phyloP scores from a whole-genome alignment of 2,888 invertebrate species.

The Exephanes ischioxanthus region DNA sequence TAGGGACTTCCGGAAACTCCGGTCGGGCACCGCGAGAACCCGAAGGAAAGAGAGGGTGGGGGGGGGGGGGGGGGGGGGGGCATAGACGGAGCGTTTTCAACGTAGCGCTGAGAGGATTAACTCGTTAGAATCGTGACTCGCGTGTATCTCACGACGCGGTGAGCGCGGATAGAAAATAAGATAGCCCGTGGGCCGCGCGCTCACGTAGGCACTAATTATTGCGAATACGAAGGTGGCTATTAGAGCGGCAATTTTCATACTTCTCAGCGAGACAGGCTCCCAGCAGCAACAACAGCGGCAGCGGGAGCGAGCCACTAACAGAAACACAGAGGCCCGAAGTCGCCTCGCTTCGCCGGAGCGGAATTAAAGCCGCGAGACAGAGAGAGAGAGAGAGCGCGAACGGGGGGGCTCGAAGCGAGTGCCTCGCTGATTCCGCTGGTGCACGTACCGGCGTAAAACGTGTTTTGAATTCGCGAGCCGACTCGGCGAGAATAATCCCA shows the following conservation, averaged over 20 bases:
- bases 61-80: too few relatives aligned
- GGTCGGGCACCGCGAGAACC: too few relatives aligned
- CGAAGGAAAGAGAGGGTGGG: too few relatives aligned
- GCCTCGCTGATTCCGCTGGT: slow-evolving; percentile 57
- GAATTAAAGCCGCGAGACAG: slow-evolving; percentile 51
- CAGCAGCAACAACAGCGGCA: background rate
- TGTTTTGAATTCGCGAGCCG: slow-evolving; percentile 63
- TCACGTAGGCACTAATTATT: slow-evolving; percentile 70
- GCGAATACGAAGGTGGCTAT: slow-evolving; percentile 67
- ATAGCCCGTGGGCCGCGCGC: slow-evolving; percentile 20
- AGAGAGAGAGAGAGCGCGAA: background rate
- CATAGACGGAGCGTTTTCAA: background rate
- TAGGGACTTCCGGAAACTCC: background rate
- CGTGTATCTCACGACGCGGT: slow-evolving; percentile 59
- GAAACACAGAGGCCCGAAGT: slow-evolving; percentile 30
- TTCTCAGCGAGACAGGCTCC: slow-evolving; percentile 39
- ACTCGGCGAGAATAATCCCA: slow-evolving; percentile 65
- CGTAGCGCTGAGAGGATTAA: slow-evolving; percentile 62
- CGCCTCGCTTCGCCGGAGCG: slow-evolving; percentile 53
- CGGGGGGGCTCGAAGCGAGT: slow-evolving; percentile 15
- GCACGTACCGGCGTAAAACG: slow-evolving; percentile 64
- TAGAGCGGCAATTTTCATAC: slow-evolving; percentile 68
- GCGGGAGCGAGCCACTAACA: slow-evolving; percentile 10
- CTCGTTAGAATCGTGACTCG: slow-evolving; percentile 71
- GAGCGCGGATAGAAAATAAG: slow-evolving; percentile 35